Evolutionary conservation across 37 sponge, comb jelly and placozoan genomes (phyloP).

Genomic region (Agelas oroides): DNA sequence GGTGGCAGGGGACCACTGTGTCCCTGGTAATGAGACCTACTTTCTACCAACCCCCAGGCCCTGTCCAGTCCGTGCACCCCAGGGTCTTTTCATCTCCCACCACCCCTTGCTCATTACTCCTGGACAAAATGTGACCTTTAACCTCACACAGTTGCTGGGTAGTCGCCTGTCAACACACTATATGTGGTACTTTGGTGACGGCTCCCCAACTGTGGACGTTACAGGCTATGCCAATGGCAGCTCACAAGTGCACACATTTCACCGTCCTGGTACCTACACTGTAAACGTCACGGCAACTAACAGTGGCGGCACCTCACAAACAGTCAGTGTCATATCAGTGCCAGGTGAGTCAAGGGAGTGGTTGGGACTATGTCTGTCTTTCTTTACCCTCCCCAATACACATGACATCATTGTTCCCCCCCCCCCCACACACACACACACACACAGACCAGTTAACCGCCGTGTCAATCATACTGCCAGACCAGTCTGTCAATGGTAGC

Average conservation of each 20-base stretch:
- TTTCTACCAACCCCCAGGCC: neutral
- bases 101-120: neutral
- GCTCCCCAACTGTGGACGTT: neutral
- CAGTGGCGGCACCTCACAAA: slow-evolving; percentile 8
- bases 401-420: too few species aligned
- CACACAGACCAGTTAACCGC: neutral
- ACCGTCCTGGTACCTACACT: slow-evolving; percentile 36
- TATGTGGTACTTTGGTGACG: slow-evolving; percentile 40
- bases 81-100: neutral
- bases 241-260: slow-evolving; percentile 12
- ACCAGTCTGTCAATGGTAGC: too few species aligned
- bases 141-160: slow-evolving; percentile 14
- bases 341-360: too few species aligned
- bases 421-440: neutral
- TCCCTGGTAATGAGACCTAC: slow-evolving; percentile 29
- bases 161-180: neutral
- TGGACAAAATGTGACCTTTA: neutral
- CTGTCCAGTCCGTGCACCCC: slow-evolving; percentile 32
- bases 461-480: too few species aligned
- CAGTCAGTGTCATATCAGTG: too few species aligned
- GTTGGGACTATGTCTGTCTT: too few species aligned
- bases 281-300: slow-evolving; percentile 34
- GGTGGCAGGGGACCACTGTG: slow-evolving; percentile 70
- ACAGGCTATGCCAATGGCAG: slow-evolving; percentile 10
- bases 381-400: too few species aligned